These are phyloP conservation scores for Steinernema feltiae DNA, from an alignment of 1,140 invertebrate genomes.

Conservation along the genomic window DNA sequence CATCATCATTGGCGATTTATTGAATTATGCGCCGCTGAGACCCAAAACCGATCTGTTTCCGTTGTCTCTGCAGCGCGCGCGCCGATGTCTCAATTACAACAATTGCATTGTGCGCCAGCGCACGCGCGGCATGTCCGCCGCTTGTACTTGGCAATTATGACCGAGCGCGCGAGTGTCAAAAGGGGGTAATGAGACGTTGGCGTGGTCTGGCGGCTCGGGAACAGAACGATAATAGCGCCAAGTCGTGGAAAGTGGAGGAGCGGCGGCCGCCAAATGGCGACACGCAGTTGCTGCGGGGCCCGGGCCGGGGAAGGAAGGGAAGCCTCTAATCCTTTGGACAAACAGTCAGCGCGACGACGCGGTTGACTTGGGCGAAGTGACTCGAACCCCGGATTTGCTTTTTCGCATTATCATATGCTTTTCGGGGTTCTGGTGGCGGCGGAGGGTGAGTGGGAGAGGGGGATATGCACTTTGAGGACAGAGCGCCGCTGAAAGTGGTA, in stretches of 20 bases:
- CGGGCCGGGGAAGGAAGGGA: not conserved
- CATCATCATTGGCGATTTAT: slow-evolving; percentile 3
- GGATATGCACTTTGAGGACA: too few relatives aligned
- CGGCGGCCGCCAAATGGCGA: not conserved
- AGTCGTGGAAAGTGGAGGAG: not conserved
- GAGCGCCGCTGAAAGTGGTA: too few relatives aligned
- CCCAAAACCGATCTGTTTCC: not conserved
- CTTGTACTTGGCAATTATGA: slow-evolving; percentile 6
- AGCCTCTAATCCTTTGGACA: slow-evolving; percentile 4
- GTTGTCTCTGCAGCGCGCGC: not conserved
- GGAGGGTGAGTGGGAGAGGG: too few relatives aligned
- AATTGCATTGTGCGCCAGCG: not conserved
- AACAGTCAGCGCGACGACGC: not conserved
- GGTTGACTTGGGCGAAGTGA: slow-evolving; percentile 1
- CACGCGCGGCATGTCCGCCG: not conserved
- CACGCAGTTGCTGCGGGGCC: not conserved
- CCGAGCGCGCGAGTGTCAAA: not conserved
- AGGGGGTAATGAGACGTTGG: slow-evolving; percentile 3
- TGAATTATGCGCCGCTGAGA: not conserved
- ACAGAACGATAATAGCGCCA: not conserved
- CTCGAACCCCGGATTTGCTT: not conserved
- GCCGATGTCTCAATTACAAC: slow-evolving; percentile 5
- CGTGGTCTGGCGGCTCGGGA: not conserved
- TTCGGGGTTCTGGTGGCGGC: too few relatives aligned
- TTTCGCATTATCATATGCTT: not conserved